These are phyloP conservation scores for Grapholita molesta DNA, from an alignment of 1,140 invertebrate species.

Conservation along the genomic window DNA sequence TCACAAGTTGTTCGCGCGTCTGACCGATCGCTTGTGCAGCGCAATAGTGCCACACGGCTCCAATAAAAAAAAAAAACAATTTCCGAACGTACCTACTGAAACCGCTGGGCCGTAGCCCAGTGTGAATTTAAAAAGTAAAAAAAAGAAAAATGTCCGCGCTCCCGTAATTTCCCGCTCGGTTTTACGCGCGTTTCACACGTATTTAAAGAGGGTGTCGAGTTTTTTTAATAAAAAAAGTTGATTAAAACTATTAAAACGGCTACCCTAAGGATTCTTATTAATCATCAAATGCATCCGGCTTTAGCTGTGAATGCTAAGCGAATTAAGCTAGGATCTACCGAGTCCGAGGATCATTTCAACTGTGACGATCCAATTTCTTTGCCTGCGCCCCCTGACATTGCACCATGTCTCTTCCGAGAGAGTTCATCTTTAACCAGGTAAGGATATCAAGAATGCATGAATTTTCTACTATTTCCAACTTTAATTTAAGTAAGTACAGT, in stretches of 20 bases:
- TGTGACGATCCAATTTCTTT: slow-evolving; percentile 34
- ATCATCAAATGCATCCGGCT: slow-evolving; percentile 53
- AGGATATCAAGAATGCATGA: slow-evolving; percentile 27
- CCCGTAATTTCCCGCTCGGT: background rate
- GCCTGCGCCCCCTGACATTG: slow-evolving; percentile 58
- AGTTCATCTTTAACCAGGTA: slow-evolving; percentile 66
- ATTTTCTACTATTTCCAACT: no score
- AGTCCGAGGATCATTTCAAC: slow-evolving; percentile 61
- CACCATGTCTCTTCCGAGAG: slow-evolving; percentile 58
- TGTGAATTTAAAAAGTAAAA: slow-evolving; percentile 5
- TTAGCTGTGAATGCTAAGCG: slow-evolving; percentile 12
- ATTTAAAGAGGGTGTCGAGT: background rate
- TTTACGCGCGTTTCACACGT: background rate
- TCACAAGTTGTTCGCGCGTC: slow-evolving; percentile 4
- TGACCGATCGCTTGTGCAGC: background rate
- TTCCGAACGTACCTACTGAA: background rate
- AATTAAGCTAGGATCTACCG: slow-evolving; percentile 54
- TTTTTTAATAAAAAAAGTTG: slow-evolving; percentile 23
- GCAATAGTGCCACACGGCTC: slow-evolving; percentile 2
- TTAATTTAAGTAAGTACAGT: no score
- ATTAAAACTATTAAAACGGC: slow-evolving; percentile 50
- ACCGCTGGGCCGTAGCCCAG: background rate
- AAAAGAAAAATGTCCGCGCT: background rate
- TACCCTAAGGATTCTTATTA: slow-evolving; percentile 33
- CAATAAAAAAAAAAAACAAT: background rate